Evolutionary conservation across 2,797 vertebrate genomes (phyloP).

Genomic region (Falco novaeseelandiae): DNA sequence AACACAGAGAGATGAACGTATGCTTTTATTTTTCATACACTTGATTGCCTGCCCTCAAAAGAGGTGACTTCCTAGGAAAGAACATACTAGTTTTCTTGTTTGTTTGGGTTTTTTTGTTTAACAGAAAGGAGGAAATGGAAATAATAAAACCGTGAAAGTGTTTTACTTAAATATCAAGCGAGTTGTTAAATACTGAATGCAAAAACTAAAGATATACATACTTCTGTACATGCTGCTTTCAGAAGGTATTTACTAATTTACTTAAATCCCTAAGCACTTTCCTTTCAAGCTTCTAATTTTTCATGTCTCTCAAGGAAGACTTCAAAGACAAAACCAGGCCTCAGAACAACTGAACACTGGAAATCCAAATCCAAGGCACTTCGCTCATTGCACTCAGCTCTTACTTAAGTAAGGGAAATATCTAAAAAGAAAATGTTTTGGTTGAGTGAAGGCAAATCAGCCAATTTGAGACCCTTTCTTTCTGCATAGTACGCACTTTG

Average conservation of each 20-base stretch:
- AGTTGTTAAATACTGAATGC: neutral
- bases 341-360: neutral
- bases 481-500: neutral
- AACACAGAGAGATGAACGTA: neutral
- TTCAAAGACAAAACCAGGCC: neutral
- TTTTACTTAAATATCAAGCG: slow-evolving; percentile 7
- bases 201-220: neutral
- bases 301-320: neutral
- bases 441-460: neutral
- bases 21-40: neutral
- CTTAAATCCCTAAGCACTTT: neutral
- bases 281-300: neutral
- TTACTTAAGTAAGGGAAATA: neutral
- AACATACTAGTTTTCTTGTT: neutral
- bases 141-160: neutral
- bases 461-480: neutral
- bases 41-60: neutral
- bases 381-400: neutral
- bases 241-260: neutral
- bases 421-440: neutral
- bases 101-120: neutral
- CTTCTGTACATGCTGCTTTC: neutral
- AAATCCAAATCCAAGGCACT: neutral
- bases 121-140: neutral
- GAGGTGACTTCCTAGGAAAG: neutral